phyloP scores from a whole-genome alignment of 2,888 invertebrate species.

The Cerastis leucographa region DNA sequence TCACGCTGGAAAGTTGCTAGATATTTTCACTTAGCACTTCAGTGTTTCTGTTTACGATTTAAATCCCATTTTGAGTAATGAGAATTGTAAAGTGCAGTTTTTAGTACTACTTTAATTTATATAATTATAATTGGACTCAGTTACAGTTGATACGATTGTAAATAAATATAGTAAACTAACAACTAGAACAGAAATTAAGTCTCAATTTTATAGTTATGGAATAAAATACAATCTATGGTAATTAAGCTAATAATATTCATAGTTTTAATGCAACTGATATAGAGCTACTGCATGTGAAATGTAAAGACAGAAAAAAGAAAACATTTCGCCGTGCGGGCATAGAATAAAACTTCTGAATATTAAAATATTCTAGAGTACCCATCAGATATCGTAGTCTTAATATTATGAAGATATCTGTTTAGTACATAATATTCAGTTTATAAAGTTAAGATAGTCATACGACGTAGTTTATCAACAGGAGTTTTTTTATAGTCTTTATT shows the following conservation, averaged over 20 bases:
- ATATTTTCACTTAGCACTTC: slow-evolving; percentile 51
- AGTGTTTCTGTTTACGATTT: slow-evolving; percentile 22
- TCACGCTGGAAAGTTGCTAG: slow-evolving; percentile 52
- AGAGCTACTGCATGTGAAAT: not conserved
- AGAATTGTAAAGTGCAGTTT: slow-evolving; percentile 16
- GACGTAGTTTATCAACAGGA: slow-evolving; percentile 24
- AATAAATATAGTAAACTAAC: not conserved
- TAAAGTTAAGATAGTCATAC: slow-evolving; percentile 14
- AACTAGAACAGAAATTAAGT: not conserved
- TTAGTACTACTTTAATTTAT: not conserved
- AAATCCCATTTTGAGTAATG: slow-evolving; percentile 3
- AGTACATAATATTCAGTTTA: not conserved
- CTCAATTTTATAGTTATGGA: not conserved
- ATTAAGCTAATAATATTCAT: not conserved
- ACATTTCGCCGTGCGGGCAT: too few relatives aligned
- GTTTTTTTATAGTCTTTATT: slow-evolving; percentile 30
- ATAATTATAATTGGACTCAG: slow-evolving; percentile 2
- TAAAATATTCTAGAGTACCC: not conserved
- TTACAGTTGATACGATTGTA: not conserved
- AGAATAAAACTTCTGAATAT: slow-evolving; percentile 7
- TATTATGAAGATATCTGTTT: not conserved
- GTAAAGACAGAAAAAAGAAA: not conserved
- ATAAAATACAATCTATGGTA: not conserved
- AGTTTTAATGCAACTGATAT: not conserved
- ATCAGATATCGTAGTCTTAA: not conserved